Evolutionary conservation across 2,797 vertebrate genomes (phyloP), one percentile per base, ranked within the genome.

Genomic region (Pangasius larnaudii): DNA sequence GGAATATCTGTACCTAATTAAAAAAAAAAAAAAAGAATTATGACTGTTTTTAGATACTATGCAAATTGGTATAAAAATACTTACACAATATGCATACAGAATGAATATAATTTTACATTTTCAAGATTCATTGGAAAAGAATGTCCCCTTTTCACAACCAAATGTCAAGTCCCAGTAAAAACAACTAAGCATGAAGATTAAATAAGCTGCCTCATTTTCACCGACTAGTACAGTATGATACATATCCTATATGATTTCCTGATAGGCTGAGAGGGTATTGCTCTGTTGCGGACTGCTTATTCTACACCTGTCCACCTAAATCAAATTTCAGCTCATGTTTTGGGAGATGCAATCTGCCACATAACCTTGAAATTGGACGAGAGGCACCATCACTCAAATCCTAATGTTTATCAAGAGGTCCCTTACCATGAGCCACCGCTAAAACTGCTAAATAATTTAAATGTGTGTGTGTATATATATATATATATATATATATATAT

Each of bases 311-410:
- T 88, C 88, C 90, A 90, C 87, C 69, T 89, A 84, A 90, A 92
- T 92, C 85, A 90, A 87, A 91, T 91, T 91, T 91, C 92, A 91
- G 86, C 89, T 90, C 91, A 90, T 92, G 91, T 91, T 91, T 92
- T 91, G 88, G 89, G 87, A 90, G 92, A 92, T 91, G 88, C 89
- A 91, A 92, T 92, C 92, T 91, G 89, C 89, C 87, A 91, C 71
- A 90, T 91, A 92, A 92, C 91, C 91, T 91, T 92, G 91, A 90
- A 92, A 92, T 89, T 92, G 90, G 90, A 91, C 81, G 85, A 88
- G 88, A 90, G 65, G 82, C 67, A 84, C 79, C 91, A 92, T 92
- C 91, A 91, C 86, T 92, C 91, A 91, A 85, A 91, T 87, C 69
- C 61, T 79, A 91, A 91, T 90, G 89, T 90, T 90, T 91, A 89